A percentile compares a stretch with the other conserved stretches of the same genome.
Evolutionary conservation across 2,797 vertebrate genomes (phyloP).

Genomic region (Taenioides sp.): DNA sequence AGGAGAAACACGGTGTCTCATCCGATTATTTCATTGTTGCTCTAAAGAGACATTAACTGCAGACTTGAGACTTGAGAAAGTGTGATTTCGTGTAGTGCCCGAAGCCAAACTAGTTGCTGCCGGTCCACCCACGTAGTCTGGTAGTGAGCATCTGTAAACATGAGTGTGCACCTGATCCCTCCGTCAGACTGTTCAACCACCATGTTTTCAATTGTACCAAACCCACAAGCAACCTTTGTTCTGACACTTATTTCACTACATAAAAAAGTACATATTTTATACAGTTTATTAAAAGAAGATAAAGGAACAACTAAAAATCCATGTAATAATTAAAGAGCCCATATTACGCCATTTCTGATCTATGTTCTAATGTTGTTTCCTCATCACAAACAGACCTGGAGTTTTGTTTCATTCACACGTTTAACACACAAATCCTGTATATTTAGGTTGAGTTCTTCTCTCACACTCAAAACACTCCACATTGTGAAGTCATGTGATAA

Average conservation of each 20-base stretch:
- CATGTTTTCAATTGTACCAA: not conserved
- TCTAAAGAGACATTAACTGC: slow-evolving; percentile 63
- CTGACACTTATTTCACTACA: not conserved
- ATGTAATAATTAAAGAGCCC: no score
- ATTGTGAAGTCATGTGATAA: no score
- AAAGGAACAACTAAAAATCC: no score
- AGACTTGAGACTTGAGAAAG: slow-evolving; percentile 41
- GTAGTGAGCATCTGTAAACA: slow-evolving; percentile 14
- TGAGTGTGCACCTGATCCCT: slow-evolving; percentile 9
- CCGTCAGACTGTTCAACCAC: slow-evolving; percentile 1
- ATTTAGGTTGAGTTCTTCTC: no score
- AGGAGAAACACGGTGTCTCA: slow-evolving; percentile 59
- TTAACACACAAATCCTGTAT: no score
- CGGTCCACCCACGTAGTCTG: slow-evolving; percentile 46
- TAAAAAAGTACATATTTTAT: no score
- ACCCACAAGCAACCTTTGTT: slow-evolving; percentile 1
- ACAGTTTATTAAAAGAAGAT: no score
- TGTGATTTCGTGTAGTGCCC: slow-evolving; percentile 52
- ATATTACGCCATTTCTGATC: no score
- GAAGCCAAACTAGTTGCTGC: slow-evolving; percentile 37
- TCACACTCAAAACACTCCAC: no score
- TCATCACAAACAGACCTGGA: no score
- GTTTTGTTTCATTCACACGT: no score
- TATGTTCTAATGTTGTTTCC: no score
- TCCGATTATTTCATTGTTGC: slow-evolving; percentile 59